phyloP scores from a whole-genome alignment of 2,888 invertebrate genomes.

The Galeopsomyia nigrocyanea region DNA sequence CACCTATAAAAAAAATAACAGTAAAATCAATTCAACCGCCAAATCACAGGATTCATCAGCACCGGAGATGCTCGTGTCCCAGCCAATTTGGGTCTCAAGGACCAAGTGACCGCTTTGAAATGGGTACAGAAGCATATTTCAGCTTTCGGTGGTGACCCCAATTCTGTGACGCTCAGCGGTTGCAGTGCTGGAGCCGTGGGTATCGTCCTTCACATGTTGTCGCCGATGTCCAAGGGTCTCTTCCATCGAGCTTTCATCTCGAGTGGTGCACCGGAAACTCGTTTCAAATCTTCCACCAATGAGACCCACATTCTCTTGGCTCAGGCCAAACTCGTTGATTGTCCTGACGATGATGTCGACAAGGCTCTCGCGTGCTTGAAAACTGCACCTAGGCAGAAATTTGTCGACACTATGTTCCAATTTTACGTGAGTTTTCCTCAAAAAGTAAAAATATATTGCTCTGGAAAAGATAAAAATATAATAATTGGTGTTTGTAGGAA shows the following conservation, averaged over 20 bases:
- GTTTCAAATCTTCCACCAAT: constrained; percentile 71
- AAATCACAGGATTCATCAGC: too few species aligned
- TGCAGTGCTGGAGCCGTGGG: constrained; percentile 71
- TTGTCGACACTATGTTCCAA: constrained; percentile 11
- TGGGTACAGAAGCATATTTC: constrained; percentile 79
- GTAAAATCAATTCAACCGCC: constrained; percentile 35
- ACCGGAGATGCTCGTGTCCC: constrained; percentile 77
- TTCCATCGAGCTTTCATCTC: constrained; percentile 80
- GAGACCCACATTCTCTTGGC: constrained; percentile 74
- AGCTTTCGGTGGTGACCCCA: constrained; percentile 74
- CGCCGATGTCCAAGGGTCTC: constrained; percentile 78
- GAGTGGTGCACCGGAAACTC: constrained; percentile 75
- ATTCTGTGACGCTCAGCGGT: constrained; percentile 76
- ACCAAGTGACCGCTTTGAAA: constrained; percentile 77
- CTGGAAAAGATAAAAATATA: neutral
- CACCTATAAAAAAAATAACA: neutral
- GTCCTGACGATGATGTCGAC: constrained; percentile 70
- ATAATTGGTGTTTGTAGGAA: neutral
- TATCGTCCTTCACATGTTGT: constrained; percentile 68
- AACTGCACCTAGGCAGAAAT: constrained; percentile 63
- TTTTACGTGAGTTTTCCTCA: constrained; percentile 9
- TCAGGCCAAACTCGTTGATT: constrained; percentile 74
- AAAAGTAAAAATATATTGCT: neutral
- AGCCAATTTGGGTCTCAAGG: constrained; percentile 80
- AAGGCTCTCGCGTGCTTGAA: constrained; percentile 75